phyloP scores from a whole-genome alignment of 2,113 vertebrate genomes.

The Arvicanthis niloticus region DNA sequence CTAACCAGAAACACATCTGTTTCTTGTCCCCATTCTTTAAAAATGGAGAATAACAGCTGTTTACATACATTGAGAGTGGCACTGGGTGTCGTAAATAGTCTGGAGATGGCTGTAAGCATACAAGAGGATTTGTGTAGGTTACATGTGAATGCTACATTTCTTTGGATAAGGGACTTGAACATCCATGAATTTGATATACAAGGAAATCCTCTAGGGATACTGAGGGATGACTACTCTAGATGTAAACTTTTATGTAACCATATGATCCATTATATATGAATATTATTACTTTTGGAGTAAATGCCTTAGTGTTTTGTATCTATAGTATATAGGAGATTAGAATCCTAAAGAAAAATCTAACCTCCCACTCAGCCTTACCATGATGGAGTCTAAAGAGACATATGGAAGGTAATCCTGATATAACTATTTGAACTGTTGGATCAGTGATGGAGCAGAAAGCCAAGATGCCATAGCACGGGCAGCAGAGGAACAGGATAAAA shows the following conservation, averaged over 20 bases:
- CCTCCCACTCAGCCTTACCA: constrained; percentile 30
- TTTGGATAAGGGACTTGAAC: neutral
- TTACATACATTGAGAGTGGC: too few species aligned
- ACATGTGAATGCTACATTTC: too few species aligned
- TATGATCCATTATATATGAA: neutral
- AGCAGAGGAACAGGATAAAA: neutral
- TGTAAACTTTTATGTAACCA: neutral
- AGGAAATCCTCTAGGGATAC: neutral
- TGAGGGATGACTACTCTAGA: neutral
- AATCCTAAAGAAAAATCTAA: neutral
- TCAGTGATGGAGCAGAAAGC: constrained; percentile 63
- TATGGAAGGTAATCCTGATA: neutral
- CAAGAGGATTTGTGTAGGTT: neutral
- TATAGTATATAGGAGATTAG: neutral
- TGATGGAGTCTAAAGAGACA: constrained; percentile 14
- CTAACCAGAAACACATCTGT: neutral
- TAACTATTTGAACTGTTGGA: neutral
- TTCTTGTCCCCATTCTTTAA: neutral
- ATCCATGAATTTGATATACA: neutral
- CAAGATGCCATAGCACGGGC: neutral
- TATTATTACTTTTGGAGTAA: neutral
- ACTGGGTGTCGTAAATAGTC: neutral
- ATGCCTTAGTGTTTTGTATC: neutral
- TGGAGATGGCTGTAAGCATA: neutral
- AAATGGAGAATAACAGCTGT: neutral